Evolutionary conservation across 2,888 invertebrate genomes (phyloP).

Genomic region (Caenorhabditis sulstoni): DNA sequence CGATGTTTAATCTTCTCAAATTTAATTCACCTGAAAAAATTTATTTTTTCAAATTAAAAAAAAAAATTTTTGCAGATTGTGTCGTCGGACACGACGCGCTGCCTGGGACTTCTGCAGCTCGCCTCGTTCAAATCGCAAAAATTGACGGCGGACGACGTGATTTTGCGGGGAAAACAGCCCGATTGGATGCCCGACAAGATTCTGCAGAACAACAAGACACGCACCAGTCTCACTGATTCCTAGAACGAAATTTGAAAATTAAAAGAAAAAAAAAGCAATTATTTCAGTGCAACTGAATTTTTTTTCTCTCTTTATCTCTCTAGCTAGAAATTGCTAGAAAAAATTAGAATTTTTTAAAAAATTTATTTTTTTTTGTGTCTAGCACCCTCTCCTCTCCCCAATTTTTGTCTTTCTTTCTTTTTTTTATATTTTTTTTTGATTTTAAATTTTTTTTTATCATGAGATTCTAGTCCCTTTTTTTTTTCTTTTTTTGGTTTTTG

Average conservation of each 20-base stretch:
- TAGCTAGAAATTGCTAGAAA: background rate
- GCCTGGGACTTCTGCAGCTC: constrained; percentile 54
- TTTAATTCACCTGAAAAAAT: background rate
- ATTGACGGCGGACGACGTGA: constrained; percentile 29
- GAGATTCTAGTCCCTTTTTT: constrained; percentile 42
- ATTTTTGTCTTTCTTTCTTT: constrained; percentile 9
- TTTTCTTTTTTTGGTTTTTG: constrained; percentile 4
- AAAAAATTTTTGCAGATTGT: constrained; percentile 36
- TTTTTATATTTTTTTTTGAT: constrained; percentile 21
- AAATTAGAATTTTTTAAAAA: background rate
- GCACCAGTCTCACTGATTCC: constrained; percentile 54
- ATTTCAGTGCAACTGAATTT: background rate
- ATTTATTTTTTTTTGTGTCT: background rate
- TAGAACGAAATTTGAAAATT: background rate
- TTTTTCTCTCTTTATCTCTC: constrained; percentile 1
- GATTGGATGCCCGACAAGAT: constrained; percentile 63
- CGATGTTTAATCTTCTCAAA: no score
- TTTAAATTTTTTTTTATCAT: background rate
- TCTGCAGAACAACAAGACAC: constrained; percentile 43
- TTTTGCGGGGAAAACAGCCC: constrained; percentile 24
- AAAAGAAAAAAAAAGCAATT: background rate
- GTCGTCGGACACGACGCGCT: constrained; percentile 42
- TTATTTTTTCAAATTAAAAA: background rate
- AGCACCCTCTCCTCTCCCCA: no score
- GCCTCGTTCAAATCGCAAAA: constrained; percentile 42